Evolutionary conservation across 2,888 invertebrate genomes (phyloP).

Genomic region (Erebia aethiops): DNA sequence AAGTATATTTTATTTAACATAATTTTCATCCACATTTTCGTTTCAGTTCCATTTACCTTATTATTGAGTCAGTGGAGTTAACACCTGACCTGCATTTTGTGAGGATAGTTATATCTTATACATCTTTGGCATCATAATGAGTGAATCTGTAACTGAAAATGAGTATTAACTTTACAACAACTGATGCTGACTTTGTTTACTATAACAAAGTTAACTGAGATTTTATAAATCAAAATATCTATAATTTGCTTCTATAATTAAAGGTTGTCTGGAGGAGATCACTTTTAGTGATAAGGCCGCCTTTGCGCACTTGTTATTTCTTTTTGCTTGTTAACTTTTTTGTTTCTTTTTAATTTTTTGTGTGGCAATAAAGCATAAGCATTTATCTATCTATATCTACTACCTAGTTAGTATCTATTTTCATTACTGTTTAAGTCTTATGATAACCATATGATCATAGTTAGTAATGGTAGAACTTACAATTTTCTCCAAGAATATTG

Average conservation of each 20-base stretch:
- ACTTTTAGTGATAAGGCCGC: too few relatives aligned
- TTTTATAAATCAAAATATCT: neutral
- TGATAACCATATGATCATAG: too few relatives aligned
- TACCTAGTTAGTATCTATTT: too few relatives aligned
- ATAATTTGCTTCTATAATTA: too few relatives aligned
- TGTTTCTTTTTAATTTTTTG: too few relatives aligned
- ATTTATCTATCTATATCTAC: too few relatives aligned
- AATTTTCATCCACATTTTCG: neutral
- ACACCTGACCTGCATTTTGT: neutral
- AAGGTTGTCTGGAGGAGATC: too few relatives aligned
- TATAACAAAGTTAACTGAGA: neutral
- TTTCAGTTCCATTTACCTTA: neutral
- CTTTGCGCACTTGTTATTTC: too few relatives aligned
- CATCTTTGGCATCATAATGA: slow-evolving; percentile 80
- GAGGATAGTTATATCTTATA: slow-evolving; percentile 49
- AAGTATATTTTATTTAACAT: slow-evolving; percentile 41
- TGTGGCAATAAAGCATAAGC: too few relatives aligned
- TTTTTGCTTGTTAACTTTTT: too few relatives aligned
- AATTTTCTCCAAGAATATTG: slow-evolving; percentile 77
- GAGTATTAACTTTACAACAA: slow-evolving; percentile 35
- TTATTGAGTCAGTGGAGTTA: neutral
- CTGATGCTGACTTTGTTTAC: neutral
- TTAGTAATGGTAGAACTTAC: slow-evolving; percentile 53
- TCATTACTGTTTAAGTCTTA: too few relatives aligned
- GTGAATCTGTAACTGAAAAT: slow-evolving; percentile 81